Evolutionary conservation across 2,113 vertebrate genomes (phyloP), one percentile per base, ranked within the genome.

Genomic region (Psettodes erumei): DNA sequence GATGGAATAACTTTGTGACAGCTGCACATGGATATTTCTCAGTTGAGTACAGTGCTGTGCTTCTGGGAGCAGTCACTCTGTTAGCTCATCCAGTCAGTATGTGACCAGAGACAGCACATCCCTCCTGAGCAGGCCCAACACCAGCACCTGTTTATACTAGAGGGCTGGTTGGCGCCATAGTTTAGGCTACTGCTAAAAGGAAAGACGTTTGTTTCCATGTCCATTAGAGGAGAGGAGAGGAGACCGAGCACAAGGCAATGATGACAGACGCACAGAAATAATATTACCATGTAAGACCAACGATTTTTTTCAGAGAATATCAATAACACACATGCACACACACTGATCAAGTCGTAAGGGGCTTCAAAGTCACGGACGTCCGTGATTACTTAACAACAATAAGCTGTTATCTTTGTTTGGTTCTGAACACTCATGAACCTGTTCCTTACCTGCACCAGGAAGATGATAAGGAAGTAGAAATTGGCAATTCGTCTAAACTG

Each of bases 381-480:
- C 23, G 60, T 8, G 0, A 30, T 21, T 54, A 21, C 35, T 55
- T 15, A 8, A 54, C 28, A 79, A 21, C 12, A n/a, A 40, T 5
- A 53, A 43, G 38, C 15, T 18, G 16, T 43, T 2, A 58, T 53
- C 37, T 53, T 40, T 72, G 50, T 72, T 73, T 71, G 2, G 2
- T 4, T 64, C 72, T 15, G 38, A 65, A 37, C 32, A 37, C 21
- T 38, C 10, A 50, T 37, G 67, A 38, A 51, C 51, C 1, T 4
- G 62, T 19, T 19, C 65, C 96, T 96, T 93, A 99, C 98, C 96
- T 99, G 98, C 60, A 99, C 96, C 15, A 99, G 94, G 86, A 99
- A 99, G 92, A 99, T 99, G 90, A 99, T 98, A 73, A 99, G 97
- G 92, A 99, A 99, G 93, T 99, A 99, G 93, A 99, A 99, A 93